Percentiles rank a stretch among this genome's conserved stretches.
These are phyloP conservation scores for Panurus biarmicus DNA, from an alignment of 2,113 vertebrate genomes.

Conservation along the genomic window DNA sequence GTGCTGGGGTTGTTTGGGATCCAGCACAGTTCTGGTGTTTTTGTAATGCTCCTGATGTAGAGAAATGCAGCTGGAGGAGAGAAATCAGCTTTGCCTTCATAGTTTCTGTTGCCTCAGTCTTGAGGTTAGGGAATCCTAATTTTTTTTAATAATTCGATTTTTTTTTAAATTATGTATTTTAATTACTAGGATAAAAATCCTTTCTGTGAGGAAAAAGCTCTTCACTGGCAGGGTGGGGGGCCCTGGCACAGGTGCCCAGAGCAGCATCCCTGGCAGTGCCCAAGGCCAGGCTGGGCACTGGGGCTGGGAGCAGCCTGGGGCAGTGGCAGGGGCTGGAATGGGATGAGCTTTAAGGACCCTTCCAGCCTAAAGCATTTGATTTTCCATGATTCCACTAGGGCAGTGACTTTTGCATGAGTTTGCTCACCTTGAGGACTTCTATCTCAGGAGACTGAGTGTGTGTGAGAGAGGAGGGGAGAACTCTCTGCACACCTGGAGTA, in stretches of 20 bases:
- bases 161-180: background rate
- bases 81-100: background rate
- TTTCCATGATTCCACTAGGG: background rate
- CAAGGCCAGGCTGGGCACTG: background rate
- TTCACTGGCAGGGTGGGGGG: background rate
- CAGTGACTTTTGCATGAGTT: background rate
- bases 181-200: background rate
- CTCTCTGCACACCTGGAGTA: background rate
- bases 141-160: background rate
- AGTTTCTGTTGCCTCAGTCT: background rate
- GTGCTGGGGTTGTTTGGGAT: background rate
- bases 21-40: background rate
- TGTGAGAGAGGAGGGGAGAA: background rate
- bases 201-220: background rate
- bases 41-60: background rate
- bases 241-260: background rate
- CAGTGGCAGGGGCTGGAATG: fast-evolving
- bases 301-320: background rate
- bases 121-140: background rate
- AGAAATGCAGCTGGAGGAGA: background rate
- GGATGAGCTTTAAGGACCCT: background rate
- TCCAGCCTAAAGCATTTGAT: background rate
- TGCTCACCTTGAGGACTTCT: background rate
- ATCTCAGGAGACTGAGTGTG: background rate
- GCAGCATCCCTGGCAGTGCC: background rate